Percentiles rank a stretch among this genome's conserved stretches.
Evolutionary conservation across 2,888 invertebrate genomes (phyloP).

Genomic region (Hecatera dysodea): DNA sequence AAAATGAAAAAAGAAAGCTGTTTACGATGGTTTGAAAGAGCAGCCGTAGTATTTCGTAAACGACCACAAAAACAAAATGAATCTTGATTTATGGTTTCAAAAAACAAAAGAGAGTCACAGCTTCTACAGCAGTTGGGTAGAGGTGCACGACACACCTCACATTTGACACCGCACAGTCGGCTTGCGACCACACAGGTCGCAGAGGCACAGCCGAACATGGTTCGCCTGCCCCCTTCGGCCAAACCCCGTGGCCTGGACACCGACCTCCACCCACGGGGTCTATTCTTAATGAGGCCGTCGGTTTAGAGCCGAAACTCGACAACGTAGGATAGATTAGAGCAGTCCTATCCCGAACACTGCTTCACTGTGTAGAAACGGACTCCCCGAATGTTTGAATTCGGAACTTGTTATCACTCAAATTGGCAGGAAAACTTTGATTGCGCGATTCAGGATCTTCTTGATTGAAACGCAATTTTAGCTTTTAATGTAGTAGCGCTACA

Average conservation of each 20-base stretch:
- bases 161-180: neutral
- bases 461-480: slow-evolving; percentile 13
- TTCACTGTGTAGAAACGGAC: slow-evolving; percentile 39
- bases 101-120: slow-evolving; percentile 28
- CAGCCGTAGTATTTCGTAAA: no score
- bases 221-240: neutral
- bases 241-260: slow-evolving; percentile 4
- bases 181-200: neutral
- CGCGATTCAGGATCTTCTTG: slow-evolving; percentile 4
- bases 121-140: slow-evolving; percentile 32
- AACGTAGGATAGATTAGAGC: slow-evolving; percentile 18
- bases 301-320: slow-evolving; percentile 27
- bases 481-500: slow-evolving; percentile 6
- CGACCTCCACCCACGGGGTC: neutral
- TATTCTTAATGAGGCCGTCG: slow-evolving; percentile 8
- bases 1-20: no score
- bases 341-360: slow-evolving; percentile 31
- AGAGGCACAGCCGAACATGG: neutral
- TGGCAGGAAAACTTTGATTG: slow-evolving; percentile 12
- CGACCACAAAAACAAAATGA: no score
- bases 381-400: slow-evolving; percentile 4
- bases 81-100: no score
- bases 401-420: neutral
- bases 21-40: no score
- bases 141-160: slow-evolving; percentile 9